A percentile compares a stretch with the other conserved stretches of the same genome.
These are phyloP conservation scores for Chrysina gloriosa DNA, from an alignment of 2,888 invertebrate genomes.

Conservation along the genomic window DNA sequence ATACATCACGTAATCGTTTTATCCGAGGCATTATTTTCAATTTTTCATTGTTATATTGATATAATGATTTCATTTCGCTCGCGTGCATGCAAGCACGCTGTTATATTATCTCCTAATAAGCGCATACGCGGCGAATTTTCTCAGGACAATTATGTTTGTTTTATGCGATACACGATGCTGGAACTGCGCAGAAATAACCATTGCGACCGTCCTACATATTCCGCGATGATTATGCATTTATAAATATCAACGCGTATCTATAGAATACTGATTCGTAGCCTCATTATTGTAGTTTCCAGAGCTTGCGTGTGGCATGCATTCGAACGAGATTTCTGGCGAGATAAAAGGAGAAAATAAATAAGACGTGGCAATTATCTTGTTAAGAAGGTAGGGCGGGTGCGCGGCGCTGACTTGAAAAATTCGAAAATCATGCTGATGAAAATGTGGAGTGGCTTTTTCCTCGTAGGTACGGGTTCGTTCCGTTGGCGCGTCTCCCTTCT, in stretches of 20 bases:
- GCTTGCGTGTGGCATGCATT: slow-evolving; percentile 41
- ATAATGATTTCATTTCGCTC: slow-evolving; percentile 34
- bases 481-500: slow-evolving; percentile 24
- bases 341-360: slow-evolving; percentile 44
- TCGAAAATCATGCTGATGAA: slow-evolving; percentile 44
- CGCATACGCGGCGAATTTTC: background rate
- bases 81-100: background rate
- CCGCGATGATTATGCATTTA: no score
- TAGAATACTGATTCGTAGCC: no score
- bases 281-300: no score
- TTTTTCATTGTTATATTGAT: slow-evolving; percentile 29
- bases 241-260: no score
- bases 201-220: no score
- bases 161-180: no score
- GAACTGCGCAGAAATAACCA: no score
- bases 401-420: no score
- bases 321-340: no score
- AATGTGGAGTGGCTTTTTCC: slow-evolving; percentile 41
- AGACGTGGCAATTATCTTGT: slow-evolving; percentile 47
- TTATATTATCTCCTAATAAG: background rate
- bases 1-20: slow-evolving; percentile 43
- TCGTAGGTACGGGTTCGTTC: slow-evolving; percentile 3
- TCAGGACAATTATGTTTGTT: slow-evolving; percentile 12
- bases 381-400: no score
- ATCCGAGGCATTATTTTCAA: slow-evolving; percentile 40